Conservation (phyloP, 2,797 vertebrate species). For the Nyctalus aviator region DNA sequence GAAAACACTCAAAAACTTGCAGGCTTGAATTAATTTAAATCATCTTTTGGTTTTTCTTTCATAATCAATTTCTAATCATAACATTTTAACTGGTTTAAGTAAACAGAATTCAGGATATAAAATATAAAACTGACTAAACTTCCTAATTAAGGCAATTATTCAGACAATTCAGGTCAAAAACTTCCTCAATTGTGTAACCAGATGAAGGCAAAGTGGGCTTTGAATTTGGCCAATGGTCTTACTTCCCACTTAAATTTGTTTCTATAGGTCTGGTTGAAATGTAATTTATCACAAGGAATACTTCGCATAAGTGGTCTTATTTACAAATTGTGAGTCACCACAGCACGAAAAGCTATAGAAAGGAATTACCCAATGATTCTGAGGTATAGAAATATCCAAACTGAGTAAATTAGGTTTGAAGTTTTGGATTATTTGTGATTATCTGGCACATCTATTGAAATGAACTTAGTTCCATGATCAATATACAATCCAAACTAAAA, state of each 20-base stretch:
- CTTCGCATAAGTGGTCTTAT: background rate
- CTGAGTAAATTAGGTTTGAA: constrained; percentile 11
- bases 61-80: constrained; percentile 34
- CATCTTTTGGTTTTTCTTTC: constrained; percentile 27
- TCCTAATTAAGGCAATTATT: constrained; percentile 24
- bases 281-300: constrained; percentile 14
- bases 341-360: background rate
- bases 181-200: background rate
- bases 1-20: background rate
- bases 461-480: constrained; percentile 17
- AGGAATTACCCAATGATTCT: constrained; percentile 29
- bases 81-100: constrained; percentile 48
- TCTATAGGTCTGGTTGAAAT: background rate
- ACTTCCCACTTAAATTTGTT: constrained; percentile 58
- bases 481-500: constrained; percentile 14
- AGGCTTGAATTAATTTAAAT: constrained; percentile 51
- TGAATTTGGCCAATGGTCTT: background rate
- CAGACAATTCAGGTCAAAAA: constrained; percentile 21
- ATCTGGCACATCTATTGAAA: constrained; percentile 32
- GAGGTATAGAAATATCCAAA: constrained; percentile 39
- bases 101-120: constrained; percentile 31
- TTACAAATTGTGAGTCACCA: background rate
- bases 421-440: constrained; percentile 34
- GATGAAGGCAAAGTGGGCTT: background rate
- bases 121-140: constrained; percentile 26